Base-by-base conservation (phyloP, 2,888 invertebrate species). In the Campoplex capitator region DNA sequence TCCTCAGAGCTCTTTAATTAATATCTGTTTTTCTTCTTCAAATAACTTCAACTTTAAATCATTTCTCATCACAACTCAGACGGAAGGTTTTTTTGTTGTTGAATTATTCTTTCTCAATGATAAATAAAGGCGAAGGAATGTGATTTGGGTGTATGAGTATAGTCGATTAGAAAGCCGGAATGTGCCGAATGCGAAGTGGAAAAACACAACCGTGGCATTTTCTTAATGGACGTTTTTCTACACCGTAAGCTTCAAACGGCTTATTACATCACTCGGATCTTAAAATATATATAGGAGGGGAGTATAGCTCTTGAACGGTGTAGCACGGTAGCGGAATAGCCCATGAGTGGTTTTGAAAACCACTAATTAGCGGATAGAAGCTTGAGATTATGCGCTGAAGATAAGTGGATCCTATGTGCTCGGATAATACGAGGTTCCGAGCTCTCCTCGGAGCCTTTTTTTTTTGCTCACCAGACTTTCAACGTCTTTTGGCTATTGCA, bases 311-410 rank as follows among this genome's bases (percentile, higher is more conserved):
- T 56, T 62, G 65, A 23, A 56, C 62, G 67, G 75, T 42, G 71
- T 79, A 71, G 51, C 84, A 65, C 85, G 79, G 83, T 83, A 79
- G 85, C 84, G 58, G 28, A 77, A 83, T 76, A 76, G 84, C 51
- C 85, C 75, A 78, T 78, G 70, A 82, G 86, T 85, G 82, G 80
- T 83, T 84, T 89, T 74, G 83, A 89, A 87, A 88, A 84, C 87
- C 73, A 86, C 71, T 86, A 90, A 90, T 89, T 89, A 90, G 78
- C 71, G 73, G 85, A 85, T 87, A 85, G 85, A 76, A 85, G 83
- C 58, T 78, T 68, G 32, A 83, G 87, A 87, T 85, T 56, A 56
- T 87, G 28, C 62, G 76, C 45, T 62, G 67, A 23, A 76, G 87
- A 87, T 87, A 87, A 75, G 45, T 58, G 62, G 82, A 68, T 48